These are phyloP conservation scores for Anneissia japonica DNA, from an alignment of 35 echinoderm and acorn worm species.

Conservation along the genomic window DNA sequence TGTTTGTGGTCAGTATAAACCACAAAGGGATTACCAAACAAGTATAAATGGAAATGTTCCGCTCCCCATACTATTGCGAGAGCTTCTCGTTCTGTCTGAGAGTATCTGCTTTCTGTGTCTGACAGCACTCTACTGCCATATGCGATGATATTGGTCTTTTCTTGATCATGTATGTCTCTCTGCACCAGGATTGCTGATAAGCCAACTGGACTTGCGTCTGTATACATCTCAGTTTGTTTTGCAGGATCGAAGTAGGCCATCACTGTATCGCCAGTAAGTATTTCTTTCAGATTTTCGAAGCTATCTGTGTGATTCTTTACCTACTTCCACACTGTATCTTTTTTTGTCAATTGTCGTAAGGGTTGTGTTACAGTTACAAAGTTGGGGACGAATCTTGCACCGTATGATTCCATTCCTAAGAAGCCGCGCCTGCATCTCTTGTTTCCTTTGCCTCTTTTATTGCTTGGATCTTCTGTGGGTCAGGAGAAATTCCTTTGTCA, in stretches of 20 bases:
- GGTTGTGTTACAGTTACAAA: not conserved
- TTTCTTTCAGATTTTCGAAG: not conserved
- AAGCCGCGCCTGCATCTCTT: not conserved
- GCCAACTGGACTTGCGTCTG: conserved; percentile 36
- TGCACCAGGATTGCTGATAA: conserved; percentile 39
- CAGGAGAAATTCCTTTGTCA: no score
- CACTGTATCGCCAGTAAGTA: conserved; percentile 11
- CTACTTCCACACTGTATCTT: not conserved
- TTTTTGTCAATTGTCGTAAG: conserved; percentile 1
- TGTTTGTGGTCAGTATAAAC: conserved; percentile 47
- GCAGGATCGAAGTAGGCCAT: conserved; percentile 54
- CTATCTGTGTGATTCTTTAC: not conserved
- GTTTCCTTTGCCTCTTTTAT: not conserved
- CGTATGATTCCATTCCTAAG: not conserved
- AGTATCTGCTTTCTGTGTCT: conserved; percentile 35
- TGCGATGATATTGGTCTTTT: not conserved
- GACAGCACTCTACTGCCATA: conserved; percentile 35
- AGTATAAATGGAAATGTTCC: conserved; percentile 54
- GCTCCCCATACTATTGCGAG: conserved; percentile 56
- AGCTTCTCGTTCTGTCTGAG: conserved; percentile 48
- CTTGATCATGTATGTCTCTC: not conserved
- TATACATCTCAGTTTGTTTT: conserved; percentile 25
- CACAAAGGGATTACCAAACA: conserved; percentile 14
- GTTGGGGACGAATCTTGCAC: not conserved
- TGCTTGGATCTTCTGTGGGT: no score